Evolutionary conservation across 1,140 invertebrate species (phyloP).

Genomic region (Acromyrmex charruanus): DNA sequence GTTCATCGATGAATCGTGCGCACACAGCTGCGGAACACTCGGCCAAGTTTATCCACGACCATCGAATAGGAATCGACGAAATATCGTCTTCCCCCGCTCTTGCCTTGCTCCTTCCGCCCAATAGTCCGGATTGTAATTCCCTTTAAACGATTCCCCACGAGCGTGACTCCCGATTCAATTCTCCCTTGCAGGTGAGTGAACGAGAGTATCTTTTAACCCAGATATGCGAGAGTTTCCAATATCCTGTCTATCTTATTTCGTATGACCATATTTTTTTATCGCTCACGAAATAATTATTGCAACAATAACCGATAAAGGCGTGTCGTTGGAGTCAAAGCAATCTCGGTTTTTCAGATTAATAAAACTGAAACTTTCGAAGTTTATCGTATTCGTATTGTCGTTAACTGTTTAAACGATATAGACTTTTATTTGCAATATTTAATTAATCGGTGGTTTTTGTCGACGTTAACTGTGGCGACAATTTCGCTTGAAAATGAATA

Average conservation of each 20-base stretch:
- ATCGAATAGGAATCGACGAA: constrained; percentile 82
- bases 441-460: constrained; percentile 6
- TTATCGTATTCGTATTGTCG: neutral
- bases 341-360: neutral
- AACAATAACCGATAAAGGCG: neutral
- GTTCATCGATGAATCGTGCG: constrained; percentile 69
- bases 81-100: constrained; percentile 77
- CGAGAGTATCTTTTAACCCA: constrained; percentile 54
- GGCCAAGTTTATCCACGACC: constrained; percentile 82
- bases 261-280: constrained; percentile 10
- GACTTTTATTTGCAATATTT: constrained; percentile 8
- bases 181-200: constrained; percentile 65
- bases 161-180: constrained; percentile 83
- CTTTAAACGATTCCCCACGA: constrained; percentile 78
- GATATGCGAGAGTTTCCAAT: constrained; percentile 51
- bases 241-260: constrained; percentile 38
- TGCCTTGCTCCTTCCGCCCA: constrained; percentile 61
- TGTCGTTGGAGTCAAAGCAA: neutral
- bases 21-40: constrained; percentile 70
- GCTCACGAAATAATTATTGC: constrained; percentile 25
- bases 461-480: neutral
- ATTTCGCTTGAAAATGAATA: constrained; percentile 6
- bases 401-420: neutral
- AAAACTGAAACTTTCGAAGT: neutral
- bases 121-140: constrained; percentile 80